Evolutionary conservation across 2,888 invertebrate species (phyloP), one percentile per base, ranked within the genome.

Genomic region (Spodoptera picta): DNA sequence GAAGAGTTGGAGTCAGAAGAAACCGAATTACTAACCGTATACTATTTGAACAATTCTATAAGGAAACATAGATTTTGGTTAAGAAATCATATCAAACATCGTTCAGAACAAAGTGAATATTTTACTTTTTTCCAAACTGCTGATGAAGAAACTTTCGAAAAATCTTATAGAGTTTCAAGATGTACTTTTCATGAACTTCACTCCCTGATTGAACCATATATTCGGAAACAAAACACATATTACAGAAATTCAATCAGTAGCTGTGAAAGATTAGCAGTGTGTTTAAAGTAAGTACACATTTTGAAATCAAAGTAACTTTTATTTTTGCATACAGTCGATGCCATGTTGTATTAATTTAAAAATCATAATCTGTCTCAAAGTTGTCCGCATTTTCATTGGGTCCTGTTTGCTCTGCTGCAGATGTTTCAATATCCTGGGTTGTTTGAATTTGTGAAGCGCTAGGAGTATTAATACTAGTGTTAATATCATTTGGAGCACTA

Each of bases 111-210:
- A 52, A 45, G 66, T 52, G 73, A 73, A 75, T 73, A 60, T 57
- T 69, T 55, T 67, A 73, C 75, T 43, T 68, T 73, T 55, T 75
- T 69, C 53, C 52, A 65, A 53, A 69, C 69, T 24, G 57, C 62
- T 67, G 67, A 73, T 63, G 69, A 73, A 45, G 73, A 73, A 65
- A 65, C 56, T 23, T 70, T 68, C 61, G 63, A 70, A 68, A 73
- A 70, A 56, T 70, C 68, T 46, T 64, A 58, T 50, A 54, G 63
- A 54, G 57, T 65, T 52, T 65, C 63, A 53, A 57, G 65, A 65
- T 48, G n/a, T 47, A 63, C 52, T 53, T 61, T 73, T 62, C 31
- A 73, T 62, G 65, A 69, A 45, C 46, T 69, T 24, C 73, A 67
- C 56, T 53, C 44, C 49, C 51, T 67, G 58, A 54, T 73, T 61